Evolutionary conservation across 2,888 invertebrate genomes (phyloP).

Genomic region (Sylvicola fuscatus): DNA sequence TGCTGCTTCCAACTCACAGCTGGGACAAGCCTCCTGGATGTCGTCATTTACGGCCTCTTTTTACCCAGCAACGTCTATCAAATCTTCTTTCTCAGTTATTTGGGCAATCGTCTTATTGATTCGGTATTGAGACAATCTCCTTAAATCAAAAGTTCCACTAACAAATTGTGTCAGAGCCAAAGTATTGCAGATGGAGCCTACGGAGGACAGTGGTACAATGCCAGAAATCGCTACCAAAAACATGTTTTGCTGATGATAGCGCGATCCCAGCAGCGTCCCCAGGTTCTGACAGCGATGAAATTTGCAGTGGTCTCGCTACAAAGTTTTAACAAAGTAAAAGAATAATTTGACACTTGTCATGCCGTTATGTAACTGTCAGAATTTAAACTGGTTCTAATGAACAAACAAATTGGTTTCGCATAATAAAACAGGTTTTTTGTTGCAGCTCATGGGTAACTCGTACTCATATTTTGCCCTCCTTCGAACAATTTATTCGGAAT

Average conservation of each 20-base stretch:
- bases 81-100: no score
- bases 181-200: neutral
- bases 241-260: neutral
- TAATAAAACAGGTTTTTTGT: neutral
- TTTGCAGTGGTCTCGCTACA: neutral
- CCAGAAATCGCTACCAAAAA: neutral
- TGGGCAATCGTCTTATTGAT: no score
- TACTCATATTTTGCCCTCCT: slow-evolving; percentile 1
- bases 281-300: neutral
- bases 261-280: neutral
- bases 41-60: no score
- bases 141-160: no score
- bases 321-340: neutral
- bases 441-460: neutral
- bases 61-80: no score
- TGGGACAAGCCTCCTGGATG: no score
- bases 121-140: no score
- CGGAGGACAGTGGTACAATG: neutral
- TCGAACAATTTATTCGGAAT: neutral
- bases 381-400: no score
- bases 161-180: neutral
- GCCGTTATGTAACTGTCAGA: no score
- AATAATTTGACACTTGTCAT: no score
- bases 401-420: no score
- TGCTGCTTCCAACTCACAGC: no score